phyloP scores from a whole-genome alignment of 1,140 invertebrate species.

The Leptestheria dahalacensis region DNA sequence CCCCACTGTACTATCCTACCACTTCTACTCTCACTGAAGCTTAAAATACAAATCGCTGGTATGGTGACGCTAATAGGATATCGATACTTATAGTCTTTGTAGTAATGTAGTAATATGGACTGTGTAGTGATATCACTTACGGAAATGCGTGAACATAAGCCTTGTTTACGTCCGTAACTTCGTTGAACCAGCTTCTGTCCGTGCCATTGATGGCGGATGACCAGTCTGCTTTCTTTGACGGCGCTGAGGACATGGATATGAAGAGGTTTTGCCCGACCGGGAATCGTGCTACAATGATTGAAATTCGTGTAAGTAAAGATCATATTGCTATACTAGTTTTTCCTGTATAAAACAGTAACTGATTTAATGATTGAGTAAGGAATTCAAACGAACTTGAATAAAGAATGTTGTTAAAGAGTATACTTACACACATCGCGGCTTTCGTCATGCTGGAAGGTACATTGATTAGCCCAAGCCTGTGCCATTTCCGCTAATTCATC shows the following conservation, averaged over 20 bases:
- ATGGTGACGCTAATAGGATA: no score
- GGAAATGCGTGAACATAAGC: not conserved
- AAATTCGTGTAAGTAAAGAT: not conserved
- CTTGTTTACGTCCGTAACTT: not conserved
- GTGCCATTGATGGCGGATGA: not conserved
- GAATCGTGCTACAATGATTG: slow-evolving; percentile 2
- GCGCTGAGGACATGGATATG: no score
- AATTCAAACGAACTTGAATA: no score
- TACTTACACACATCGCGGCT: slow-evolving; percentile 43
- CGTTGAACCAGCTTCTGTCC: slow-evolving; percentile 3
- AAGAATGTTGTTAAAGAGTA: no score
- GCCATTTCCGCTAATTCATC: slow-evolving; percentile 64
- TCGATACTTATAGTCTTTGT: no score
- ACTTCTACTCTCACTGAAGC: not conserved
- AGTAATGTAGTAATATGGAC: not conserved
- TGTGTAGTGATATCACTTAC: not conserved
- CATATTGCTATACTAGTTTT: no score
- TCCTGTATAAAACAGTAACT: no score
- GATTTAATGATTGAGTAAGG: no score
- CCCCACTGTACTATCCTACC: not conserved
- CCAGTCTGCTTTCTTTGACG: not conserved
- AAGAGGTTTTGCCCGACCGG: slow-evolving; percentile 11
- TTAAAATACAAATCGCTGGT: not conserved
- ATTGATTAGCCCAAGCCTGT: slow-evolving; percentile 65
- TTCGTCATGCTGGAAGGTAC: slow-evolving; percentile 54